Conservation (phyloP, 2,888 invertebrate genomes). For the Amphiduros pacificus region DNA sequence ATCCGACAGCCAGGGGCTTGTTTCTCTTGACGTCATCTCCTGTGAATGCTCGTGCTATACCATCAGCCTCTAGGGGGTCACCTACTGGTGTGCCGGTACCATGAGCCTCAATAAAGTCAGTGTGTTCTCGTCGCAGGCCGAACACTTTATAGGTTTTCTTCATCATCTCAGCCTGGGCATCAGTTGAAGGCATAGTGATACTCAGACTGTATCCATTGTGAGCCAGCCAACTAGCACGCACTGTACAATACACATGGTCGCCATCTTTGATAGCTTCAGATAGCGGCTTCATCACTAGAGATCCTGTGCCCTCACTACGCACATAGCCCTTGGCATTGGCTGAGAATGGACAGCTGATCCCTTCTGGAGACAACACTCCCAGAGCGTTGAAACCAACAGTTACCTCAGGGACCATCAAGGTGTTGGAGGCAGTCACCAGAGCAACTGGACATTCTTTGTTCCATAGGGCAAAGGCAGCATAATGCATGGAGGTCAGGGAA, state of each 20-base stretch:
- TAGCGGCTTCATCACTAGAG: conserved; percentile 46
- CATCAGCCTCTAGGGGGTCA: conserved; percentile 47
- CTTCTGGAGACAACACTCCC: conserved; percentile 47
- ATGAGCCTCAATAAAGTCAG: conserved; percentile 49
- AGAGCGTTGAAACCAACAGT: conserved; percentile 41
- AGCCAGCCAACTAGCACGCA: conserved; percentile 42
- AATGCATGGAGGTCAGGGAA: conserved; percentile 29
- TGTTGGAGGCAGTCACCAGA: conserved; percentile 45
- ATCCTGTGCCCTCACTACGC: conserved; percentile 54
- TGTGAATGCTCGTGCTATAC: conserved; percentile 30
- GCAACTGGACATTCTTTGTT: conserved; percentile 32
- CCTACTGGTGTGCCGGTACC: conserved; percentile 52
- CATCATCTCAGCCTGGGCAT: conserved; percentile 24
- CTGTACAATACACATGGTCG: conserved; percentile 36
- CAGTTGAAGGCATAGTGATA: conserved; percentile 36
- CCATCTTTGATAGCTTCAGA: conserved; percentile 27
- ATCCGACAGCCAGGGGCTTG: conserved; percentile 17
- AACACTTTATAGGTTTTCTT: conserved; percentile 15
- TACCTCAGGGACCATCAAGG: conserved; percentile 42
- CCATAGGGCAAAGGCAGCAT: conserved; percentile 25
- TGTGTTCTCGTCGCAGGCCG: conserved; percentile 14
- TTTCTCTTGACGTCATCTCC: conserved; percentile 3
- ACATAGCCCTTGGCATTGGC: conserved; percentile 54
- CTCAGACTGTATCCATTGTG: conserved; percentile 51
- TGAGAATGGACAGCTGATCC: conserved; percentile 52